Base-by-base conservation (phyloP, 2,888 invertebrate species). In the Embidobia sp. region DNA sequence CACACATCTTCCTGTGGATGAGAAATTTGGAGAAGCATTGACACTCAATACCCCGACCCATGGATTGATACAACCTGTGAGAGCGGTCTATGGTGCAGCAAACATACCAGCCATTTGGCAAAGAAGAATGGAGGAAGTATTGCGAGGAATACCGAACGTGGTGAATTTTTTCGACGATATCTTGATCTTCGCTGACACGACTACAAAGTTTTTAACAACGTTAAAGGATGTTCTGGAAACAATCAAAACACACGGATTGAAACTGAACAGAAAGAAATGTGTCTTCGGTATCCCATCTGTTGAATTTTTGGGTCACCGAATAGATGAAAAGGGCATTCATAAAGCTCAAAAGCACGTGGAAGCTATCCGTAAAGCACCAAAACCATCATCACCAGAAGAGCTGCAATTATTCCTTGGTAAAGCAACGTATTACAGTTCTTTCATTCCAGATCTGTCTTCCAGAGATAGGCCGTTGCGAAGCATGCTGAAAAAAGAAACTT, bases 91-190 rank as follows among this genome's bases (percentile, higher is more conserved):
- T 46, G 46, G 27, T 3, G 46, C 27, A 15, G 46, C 27, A 11
- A 46, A 46, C n/a, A 46, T 46, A 15, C 46, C 46, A 46, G 27
- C 26, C 2, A 27, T 27, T 15, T 27, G 67, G 8, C 66, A 61
- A 59, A 42, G 61, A 8, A 13, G 61, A 22, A 46, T 75, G n/a
- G 67, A 67, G 42, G 26, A 7, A 1, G 29, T 75, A 2, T 7
- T 61, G 3, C 29, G n/a, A 22, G 66, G 26, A 6, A 2, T 75
- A 2, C 16, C 44, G 5, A 61, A 75, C 3, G 67, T 75, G 1
- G 8, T 16, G 6, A 42, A 40, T 49, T 69, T 75, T 11, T 67
- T 67, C 10, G 63, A 69, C 37, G 63, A 69, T 11, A 8, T 75
- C 1, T 3, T 75, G 8, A 27, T 49, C 1, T 31, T 18, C 19